Conservation (phyloP, 2,797 vertebrate species). For the Neosilurus mollespiculum region DNA sequence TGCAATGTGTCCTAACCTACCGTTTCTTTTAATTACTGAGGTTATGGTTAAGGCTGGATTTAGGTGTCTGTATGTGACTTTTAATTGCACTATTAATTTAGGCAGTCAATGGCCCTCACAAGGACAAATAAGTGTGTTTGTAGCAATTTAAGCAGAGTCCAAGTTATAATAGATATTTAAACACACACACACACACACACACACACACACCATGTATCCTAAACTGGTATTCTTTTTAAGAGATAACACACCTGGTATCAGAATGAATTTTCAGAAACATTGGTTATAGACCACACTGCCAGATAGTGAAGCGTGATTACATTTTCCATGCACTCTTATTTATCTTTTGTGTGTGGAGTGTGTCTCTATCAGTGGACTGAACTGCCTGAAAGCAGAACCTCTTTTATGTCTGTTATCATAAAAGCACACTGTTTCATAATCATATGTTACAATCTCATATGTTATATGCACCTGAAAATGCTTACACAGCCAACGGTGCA, state of each 20-base stretch:
- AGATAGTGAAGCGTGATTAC: slow-evolving; percentile 2
- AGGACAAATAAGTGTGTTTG: not conserved
- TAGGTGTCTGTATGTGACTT: too few relatives aligned
- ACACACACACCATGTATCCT: slow-evolving; percentile 4
- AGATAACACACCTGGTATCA: not conserved
- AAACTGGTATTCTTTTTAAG: not conserved
- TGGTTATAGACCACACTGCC: slow-evolving; percentile 11
- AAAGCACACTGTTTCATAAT: not conserved
- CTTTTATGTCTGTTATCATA: slow-evolving; percentile 21
- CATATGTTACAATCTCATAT: not conserved
- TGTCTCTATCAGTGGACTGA: not conserved
- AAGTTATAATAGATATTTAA: not conserved
- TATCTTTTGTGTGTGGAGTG: not conserved
- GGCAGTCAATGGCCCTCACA: not conserved
- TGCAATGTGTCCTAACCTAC: not conserved
- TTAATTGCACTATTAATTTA: not conserved
- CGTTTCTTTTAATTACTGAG: not conserved
- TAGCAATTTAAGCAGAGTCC: not conserved
- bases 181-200: too few relatives aligned
- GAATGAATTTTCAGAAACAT: slow-evolving; percentile 4
- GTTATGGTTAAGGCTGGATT: not conserved
- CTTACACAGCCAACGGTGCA: not conserved
- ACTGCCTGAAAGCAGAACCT: not conserved
- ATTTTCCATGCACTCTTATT: not conserved
- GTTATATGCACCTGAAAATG: not conserved